These are phyloP conservation scores for Eupithecia insigniata DNA, from an alignment of 2,888 invertebrate species.

Conservation along the genomic window DNA sequence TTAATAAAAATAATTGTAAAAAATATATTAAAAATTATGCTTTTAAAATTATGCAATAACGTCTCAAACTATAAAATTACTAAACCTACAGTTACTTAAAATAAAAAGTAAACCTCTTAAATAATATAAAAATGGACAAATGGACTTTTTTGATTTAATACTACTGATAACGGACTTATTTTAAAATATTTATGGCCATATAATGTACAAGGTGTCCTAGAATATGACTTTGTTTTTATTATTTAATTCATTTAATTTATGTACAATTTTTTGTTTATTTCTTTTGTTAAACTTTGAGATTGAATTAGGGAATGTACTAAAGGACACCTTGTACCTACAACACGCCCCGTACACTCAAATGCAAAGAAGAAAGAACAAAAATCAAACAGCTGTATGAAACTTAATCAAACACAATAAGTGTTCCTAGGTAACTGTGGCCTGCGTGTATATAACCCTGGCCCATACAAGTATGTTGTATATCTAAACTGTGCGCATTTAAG, in stretches of 20 bases:
- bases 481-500: neutral
- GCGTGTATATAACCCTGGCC: neutral
- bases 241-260: neutral
- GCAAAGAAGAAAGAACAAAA: neutral
- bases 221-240: neutral
- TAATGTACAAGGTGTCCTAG: neutral
- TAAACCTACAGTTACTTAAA: neutral
- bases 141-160: neutral
- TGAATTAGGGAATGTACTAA: neutral
- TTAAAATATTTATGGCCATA: neutral
- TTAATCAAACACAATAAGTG: neutral
- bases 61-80: neutral
- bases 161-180: neutral
- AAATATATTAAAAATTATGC: constrained; percentile 1
- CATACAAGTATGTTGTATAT: neutral
- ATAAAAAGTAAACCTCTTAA: neutral
- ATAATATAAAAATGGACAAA: neutral
- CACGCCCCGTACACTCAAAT: neutral
- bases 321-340: neutral
- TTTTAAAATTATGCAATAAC: neutral
- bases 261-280: neutral
- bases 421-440: neutral
- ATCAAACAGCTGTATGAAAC: neutral
- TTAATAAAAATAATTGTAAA: neutral
- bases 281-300: neutral